Evolutionary conservation across 2,113 vertebrate genomes (phyloP).

Genomic region (Carettochelys insculpta): DNA sequence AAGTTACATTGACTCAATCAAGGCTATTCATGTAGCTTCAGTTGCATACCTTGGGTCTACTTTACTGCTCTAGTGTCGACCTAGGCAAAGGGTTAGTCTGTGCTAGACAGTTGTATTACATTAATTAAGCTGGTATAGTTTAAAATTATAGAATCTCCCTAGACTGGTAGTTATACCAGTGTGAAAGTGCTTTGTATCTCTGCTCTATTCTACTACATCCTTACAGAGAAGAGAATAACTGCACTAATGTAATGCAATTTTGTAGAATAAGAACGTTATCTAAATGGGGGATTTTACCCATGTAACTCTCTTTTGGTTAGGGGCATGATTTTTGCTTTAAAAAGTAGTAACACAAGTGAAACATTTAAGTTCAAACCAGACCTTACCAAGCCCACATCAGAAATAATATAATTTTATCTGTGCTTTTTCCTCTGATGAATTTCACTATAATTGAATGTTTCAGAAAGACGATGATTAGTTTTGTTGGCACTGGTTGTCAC

Average conservation of each 20-base stretch:
- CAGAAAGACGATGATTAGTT: neutral
- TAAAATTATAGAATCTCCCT: neutral
- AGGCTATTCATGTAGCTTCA: too few relatives aligned
- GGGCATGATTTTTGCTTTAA: neutral
- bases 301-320: neutral
- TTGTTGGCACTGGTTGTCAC: neutral
- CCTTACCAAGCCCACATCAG: neutral
- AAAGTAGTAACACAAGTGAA: neutral
- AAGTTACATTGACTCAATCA: too few relatives aligned
- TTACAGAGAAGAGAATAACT: neutral
- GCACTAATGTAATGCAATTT: neutral
- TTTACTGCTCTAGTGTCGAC: too few relatives aligned
- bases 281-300: neutral
- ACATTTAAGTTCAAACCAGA: neutral
- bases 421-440: neutral
- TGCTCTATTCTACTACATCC: too few relatives aligned
- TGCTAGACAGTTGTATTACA: neutral
- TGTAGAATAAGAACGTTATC: neutral
- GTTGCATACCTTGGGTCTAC: too few relatives aligned
- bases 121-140: neutral
- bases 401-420: neutral
- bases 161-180: neutral
- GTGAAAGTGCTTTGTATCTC: neutral
- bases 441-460: neutral
- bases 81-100: neutral